These are phyloP conservation scores for Harpagoxenus sublaevis DNA, from an alignment of 2,888 invertebrate genomes.

Conservation along the genomic window DNA sequence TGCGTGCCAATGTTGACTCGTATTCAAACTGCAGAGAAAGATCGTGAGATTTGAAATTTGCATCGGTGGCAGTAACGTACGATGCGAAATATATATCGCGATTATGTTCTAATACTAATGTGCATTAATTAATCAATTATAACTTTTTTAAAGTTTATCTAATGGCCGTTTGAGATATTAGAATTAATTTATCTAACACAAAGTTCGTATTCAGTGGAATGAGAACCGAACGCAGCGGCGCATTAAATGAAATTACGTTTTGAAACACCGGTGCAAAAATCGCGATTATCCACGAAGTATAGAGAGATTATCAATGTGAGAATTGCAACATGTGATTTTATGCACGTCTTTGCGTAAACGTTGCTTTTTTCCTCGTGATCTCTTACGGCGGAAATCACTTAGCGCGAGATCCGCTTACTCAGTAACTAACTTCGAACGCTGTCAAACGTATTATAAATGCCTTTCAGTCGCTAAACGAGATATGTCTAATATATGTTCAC, in stretches of 20 bases:
- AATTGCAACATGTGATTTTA: constrained; percentile 12
- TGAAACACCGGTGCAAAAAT: constrained; percentile 33
- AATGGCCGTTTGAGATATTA: not conserved
- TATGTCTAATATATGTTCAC: not conserved
- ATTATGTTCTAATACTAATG: not conserved
- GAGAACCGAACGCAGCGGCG: constrained; percentile 22
- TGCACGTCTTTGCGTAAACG: constrained; percentile 2
- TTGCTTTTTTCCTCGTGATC: not conserved
- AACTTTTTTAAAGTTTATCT: not conserved
- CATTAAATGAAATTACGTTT: constrained; percentile 27
- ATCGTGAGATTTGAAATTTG: constrained; percentile 35
- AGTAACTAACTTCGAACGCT: not conserved
- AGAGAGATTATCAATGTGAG: constrained; percentile 30
- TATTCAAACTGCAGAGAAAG: constrained; percentile 4
- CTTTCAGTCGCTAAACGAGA: not conserved
- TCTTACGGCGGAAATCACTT: not conserved
- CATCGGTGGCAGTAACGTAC: too few relatives aligned
- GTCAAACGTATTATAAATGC: not conserved
- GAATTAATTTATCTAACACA: constrained; percentile 17
- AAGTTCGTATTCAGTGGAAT: not conserved
- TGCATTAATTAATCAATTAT: not conserved
- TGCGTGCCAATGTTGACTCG: constrained; percentile 62
- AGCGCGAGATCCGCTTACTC: not conserved
- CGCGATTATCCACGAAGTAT: constrained; percentile 10
- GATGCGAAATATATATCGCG: not conserved